Conservation (phyloP, 2,888 invertebrate genomes). For the Aromia moschata region DNA sequence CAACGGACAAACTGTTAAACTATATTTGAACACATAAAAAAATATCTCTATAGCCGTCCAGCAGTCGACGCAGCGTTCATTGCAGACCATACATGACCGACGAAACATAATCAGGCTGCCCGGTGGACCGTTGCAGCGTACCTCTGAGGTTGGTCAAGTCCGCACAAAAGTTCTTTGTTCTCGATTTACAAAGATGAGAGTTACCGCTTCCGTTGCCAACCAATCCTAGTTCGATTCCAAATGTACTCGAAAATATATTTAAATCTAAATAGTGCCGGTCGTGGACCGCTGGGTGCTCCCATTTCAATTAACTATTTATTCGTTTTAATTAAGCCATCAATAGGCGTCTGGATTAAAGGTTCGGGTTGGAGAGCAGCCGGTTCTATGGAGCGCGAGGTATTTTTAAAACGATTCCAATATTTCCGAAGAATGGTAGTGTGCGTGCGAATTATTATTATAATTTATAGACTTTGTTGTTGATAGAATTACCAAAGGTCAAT, state of each 20-base stretch:
- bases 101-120: slow-evolving; percentile 59
- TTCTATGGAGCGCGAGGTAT: not conserved
- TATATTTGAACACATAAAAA: no score
- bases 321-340: slow-evolving; percentile 33
- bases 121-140: slow-evolving; percentile 56
- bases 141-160: slow-evolving; percentile 59
- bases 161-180: slow-evolving; percentile 53
- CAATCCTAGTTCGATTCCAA: slow-evolving; percentile 54
- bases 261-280: slow-evolving; percentile 50
- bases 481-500: no score
- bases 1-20: no score
- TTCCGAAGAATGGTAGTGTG: not conserved
- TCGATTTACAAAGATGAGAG: slow-evolving; percentile 53
- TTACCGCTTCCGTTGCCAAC: slow-evolving; percentile 57
- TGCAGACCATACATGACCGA: slow-evolving; percentile 57
- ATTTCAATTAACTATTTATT: slow-evolving; percentile 41
- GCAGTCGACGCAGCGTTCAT: slow-evolving; percentile 21
- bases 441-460: no score
- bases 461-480: no score
- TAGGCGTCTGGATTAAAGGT: not conserved
- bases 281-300: slow-evolving; percentile 50
- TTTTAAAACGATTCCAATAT: not conserved
- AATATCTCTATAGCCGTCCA: not conserved
- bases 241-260: slow-evolving; percentile 51
- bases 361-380: not conserved